Conservation (phyloP, 2,888 invertebrate genomes). For the Cremastobaeus sp. region DNA sequence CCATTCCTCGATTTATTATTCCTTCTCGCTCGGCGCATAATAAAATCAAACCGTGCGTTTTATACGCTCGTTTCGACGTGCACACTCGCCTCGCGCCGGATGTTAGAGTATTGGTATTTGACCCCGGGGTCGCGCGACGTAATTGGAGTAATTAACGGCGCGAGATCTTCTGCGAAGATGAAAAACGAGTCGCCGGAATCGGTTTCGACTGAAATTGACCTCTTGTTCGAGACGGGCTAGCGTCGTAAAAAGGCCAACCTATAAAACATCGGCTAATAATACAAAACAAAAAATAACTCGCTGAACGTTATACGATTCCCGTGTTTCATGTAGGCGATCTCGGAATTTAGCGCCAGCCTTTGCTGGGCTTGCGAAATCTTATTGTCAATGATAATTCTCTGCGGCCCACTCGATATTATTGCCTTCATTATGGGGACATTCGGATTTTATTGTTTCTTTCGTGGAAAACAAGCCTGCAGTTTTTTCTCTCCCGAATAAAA, state of each 20-base stretch:
- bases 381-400: slow-evolving; percentile 49
- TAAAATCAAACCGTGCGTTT: too few relatives aligned
- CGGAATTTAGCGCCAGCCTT: slow-evolving; percentile 32
- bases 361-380: slow-evolving; percentile 44
- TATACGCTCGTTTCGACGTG: too few relatives aligned
- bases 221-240: background rate
- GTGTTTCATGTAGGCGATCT: slow-evolving; percentile 38
- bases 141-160: slow-evolving; percentile 22
- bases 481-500: too few relatives aligned
- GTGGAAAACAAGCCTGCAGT: slow-evolving; percentile 8
- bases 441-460: slow-evolving; percentile 38
- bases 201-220: slow-evolving; percentile 11
- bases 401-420: slow-evolving; percentile 39
- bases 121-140: slow-evolving; percentile 21
- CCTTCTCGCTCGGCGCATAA: too few relatives aligned
- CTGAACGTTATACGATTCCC: slow-evolving; percentile 25
- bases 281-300: slow-evolving; percentile 1
- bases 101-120: slow-evolving; percentile 27
- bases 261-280: slow-evolving; percentile 9
- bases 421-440: slow-evolving; percentile 29
- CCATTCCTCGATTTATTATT: too few relatives aligned
- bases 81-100: slow-evolving; percentile 12
- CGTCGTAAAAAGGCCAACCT: background rate
- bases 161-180: slow-evolving; percentile 25
- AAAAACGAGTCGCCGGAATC: slow-evolving; percentile 9